Percentiles rank a stretch among this genome's conserved stretches.
Evolutionary conservation across 2,888 invertebrate genomes (phyloP).

Genomic region (Nomada ruficornis): DNA sequence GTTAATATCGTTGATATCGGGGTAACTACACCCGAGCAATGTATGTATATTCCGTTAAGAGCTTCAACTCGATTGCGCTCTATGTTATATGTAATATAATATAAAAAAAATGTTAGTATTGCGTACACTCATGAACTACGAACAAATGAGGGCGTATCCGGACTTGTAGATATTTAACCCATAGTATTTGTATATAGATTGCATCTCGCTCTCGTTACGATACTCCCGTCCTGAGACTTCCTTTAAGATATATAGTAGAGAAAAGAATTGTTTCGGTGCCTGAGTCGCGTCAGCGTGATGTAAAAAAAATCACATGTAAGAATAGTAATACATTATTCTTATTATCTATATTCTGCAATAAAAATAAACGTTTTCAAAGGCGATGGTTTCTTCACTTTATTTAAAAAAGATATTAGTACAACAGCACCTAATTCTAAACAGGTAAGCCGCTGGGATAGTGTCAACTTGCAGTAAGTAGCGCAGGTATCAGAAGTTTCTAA

Average conservation of each 20-base stretch:
- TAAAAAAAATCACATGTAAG: constrained; percentile 45
- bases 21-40: background rate
- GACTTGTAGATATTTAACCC: constrained; percentile 66
- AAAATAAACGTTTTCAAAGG: constrained; percentile 67
- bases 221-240: constrained; percentile 14
- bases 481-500: background rate
- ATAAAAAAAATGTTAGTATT: constrained; percentile 9
- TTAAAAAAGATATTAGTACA: background rate
- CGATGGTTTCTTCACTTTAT: background rate
- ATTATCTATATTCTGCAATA: constrained; percentile 64
- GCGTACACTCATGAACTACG: constrained; percentile 8
- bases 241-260: constrained; percentile 22
- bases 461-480: too few species aligned
- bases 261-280: constrained; percentile 52
- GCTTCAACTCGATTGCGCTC: background rate
- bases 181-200: constrained; percentile 66
- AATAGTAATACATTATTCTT: constrained; percentile 63
- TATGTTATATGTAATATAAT: constrained; percentile 7
- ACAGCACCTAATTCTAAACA: too few species aligned
- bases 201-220: constrained; percentile 33
- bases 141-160: constrained; percentile 25
- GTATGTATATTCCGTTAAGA: background rate
- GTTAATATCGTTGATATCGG: background rate
- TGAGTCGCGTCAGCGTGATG: constrained; percentile 43
- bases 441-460: too few species aligned